These are phyloP conservation scores for Synergus laeviventris DNA, from an alignment of 2,888 invertebrate genomes.

Conservation along the genomic window DNA sequence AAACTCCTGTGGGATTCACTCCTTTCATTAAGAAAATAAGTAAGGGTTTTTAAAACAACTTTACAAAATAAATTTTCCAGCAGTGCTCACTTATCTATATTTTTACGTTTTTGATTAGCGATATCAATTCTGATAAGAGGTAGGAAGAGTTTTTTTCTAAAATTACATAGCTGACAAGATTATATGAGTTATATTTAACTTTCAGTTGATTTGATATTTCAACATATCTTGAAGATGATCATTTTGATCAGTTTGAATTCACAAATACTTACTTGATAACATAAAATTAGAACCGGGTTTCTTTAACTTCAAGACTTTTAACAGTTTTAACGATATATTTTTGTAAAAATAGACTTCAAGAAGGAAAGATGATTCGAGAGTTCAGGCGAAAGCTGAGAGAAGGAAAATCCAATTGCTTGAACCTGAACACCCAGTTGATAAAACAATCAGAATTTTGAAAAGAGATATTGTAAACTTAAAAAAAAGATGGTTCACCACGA, in stretches of 20 bases:
- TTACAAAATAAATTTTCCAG: not conserved
- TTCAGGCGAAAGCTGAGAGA: not conserved
- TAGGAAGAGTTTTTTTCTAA: not conserved
- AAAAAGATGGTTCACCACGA: constrained; percentile 25
- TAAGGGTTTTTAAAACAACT: not conserved
- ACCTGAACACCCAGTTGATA: constrained; percentile 40
- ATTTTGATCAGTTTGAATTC: not conserved
- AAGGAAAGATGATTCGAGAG: not conserved
- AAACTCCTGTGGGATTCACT: no score
- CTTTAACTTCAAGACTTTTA: no score
- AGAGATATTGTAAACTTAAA: constrained; percentile 46
- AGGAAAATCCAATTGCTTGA: not conserved
- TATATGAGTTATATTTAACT: not conserved
- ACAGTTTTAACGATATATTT: not conserved
- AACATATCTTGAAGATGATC: not conserved
- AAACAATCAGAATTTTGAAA: constrained; percentile 44
- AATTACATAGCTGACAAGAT: not conserved
- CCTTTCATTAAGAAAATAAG: no score
- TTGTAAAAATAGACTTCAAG: not conserved
- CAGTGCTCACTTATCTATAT: not conserved
- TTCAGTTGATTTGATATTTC: not conserved
- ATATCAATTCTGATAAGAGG: not conserved
- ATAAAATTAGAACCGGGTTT: not conserved
- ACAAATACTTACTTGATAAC: not conserved
- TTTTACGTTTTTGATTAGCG: not conserved